A percentile compares a stretch with the other conserved stretches of the same genome.
Conservation (phyloP, 92 coral and sea anemone genomes). For the Plumapathes pennacea region DNA sequence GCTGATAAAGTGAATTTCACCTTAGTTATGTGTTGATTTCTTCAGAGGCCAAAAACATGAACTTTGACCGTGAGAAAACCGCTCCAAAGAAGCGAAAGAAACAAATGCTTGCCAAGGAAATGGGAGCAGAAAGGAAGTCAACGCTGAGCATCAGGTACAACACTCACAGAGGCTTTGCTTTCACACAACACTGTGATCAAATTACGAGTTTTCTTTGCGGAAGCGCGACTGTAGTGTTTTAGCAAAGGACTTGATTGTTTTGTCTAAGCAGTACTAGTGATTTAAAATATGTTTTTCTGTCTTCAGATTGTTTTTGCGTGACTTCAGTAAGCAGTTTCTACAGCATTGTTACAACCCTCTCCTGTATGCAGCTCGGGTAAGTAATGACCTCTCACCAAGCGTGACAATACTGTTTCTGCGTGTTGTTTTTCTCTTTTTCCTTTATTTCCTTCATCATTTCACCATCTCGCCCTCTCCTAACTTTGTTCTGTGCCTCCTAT, state of each 20-base stretch:
- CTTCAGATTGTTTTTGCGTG: conserved; percentile 79
- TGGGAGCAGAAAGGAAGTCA: conserved; percentile 86
- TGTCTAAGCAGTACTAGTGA: too few species aligned
- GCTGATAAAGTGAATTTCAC: neutral
- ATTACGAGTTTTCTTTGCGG: too few species aligned
- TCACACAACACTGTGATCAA: too few species aligned
- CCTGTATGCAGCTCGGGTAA: conserved; percentile 76
- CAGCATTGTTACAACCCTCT: conserved; percentile 90
- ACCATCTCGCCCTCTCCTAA: too few species aligned
- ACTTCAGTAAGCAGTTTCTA: conserved; percentile 79
- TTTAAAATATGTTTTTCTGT: neutral
- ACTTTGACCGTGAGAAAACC: conserved; percentile 85
- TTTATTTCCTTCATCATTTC: too few species aligned
- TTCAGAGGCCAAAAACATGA: conserved; percentile 88
- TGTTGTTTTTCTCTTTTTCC: too few species aligned
- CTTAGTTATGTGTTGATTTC: neutral
- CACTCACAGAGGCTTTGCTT: too few species aligned
- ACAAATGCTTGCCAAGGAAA: conserved; percentile 81
- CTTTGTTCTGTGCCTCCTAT: too few species aligned
- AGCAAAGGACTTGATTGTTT: too few species aligned
- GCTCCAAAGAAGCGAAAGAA: conserved; percentile 85
- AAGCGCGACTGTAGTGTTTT: too few species aligned
- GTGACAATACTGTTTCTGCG: too few species aligned
- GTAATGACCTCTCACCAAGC: neutral
- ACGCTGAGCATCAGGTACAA: conserved; percentile 89